Evolutionary conservation across 2,888 invertebrate species (phyloP).

Genomic region (Calliphora vomitoria): DNA sequence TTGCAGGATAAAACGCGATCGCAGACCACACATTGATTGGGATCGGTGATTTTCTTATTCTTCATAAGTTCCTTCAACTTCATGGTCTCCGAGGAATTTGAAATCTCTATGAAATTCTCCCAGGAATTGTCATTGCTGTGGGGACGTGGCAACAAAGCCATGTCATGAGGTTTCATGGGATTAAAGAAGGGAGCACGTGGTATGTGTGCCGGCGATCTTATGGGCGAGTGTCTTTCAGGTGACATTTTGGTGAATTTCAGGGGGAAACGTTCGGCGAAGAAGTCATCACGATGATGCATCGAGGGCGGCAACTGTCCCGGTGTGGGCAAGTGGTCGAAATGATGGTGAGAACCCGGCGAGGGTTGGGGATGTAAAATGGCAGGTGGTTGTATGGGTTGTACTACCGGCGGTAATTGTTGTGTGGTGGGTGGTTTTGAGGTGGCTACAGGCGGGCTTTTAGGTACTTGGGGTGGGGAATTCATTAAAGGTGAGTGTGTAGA

Average conservation of each 20-base stretch:
- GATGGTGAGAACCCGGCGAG: slow-evolving; percentile 84
- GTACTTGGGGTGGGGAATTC: slow-evolving; percentile 63
- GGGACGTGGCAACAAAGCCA: slow-evolving; percentile 88
- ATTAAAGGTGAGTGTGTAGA: slow-evolving; percentile 64
- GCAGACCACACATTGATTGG: slow-evolving; percentile 99
- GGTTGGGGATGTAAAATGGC: slow-evolving; percentile 83
- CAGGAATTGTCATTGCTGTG: slow-evolving; percentile 98
- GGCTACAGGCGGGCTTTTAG: slow-evolving; percentile 55
- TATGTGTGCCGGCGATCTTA: slow-evolving; percentile 83
- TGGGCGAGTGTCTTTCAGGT: slow-evolving; percentile 83
- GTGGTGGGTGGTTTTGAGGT: slow-evolving; percentile 57
- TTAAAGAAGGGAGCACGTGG: slow-evolving; percentile 84
- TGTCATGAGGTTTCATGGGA: slow-evolving; percentile 83
- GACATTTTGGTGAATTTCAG: slow-evolving; percentile 82
- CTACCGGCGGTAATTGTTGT: slow-evolving; percentile 84
- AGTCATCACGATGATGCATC: slow-evolving; percentile 82
- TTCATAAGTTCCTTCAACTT: slow-evolving; percentile 98
- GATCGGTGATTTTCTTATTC: slow-evolving; percentile 97
- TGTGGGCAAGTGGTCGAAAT: slow-evolving; percentile 82
- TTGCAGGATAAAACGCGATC: slow-evolving; percentile 98
- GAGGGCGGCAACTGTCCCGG: slow-evolving; percentile 82
- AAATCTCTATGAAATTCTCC: slow-evolving; percentile 98
- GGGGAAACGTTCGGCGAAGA: slow-evolving; percentile 82
- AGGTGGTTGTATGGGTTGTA: slow-evolving; percentile 82
- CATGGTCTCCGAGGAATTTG: slow-evolving; percentile 94